Evolutionary conservation across 2,797 vertebrate genomes (phyloP).

Genomic region (Hyperoplus lanceolatus): DNA sequence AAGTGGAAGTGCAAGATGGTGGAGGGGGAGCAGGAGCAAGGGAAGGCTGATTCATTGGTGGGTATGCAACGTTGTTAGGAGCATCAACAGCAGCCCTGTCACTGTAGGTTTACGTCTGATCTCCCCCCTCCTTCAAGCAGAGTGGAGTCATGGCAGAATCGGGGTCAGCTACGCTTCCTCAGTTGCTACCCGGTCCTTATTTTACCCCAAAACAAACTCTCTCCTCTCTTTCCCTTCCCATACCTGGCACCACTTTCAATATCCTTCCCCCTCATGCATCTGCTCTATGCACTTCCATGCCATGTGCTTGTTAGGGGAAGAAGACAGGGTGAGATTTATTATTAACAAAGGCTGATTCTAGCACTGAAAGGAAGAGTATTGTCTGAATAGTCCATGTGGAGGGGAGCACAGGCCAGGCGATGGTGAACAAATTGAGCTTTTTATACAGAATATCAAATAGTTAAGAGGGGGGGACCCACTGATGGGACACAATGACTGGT

Average conservation of each 20-base stretch:
- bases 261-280: conserved; percentile 37
- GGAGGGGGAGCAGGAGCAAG: conserved; percentile 33
- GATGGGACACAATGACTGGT: conserved; percentile 42
- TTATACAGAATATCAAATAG: conserved; percentile 41
- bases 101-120: conserved; percentile 75
- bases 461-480: conserved; percentile 20
- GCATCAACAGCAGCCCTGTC: conserved; percentile 69
- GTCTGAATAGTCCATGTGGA: conserved; percentile 47
- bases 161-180: conserved; percentile 70
- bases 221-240: conserved; percentile 15
- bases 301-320: conserved; percentile 39
- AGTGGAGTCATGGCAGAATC: conserved; percentile 74
- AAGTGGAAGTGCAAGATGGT: conserved; percentile 24
- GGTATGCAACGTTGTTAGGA: conserved; percentile 50
- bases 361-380: conserved; percentile 57
- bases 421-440: conserved; percentile 62
- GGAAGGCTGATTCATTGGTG: conserved; percentile 63
- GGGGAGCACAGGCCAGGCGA: conserved; percentile 12
- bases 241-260: conserved; percentile 38
- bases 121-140: conserved; percentile 32
- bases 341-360: conserved; percentile 75
- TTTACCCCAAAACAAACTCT: conserved; percentile 47
- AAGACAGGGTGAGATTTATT: conserved; percentile 73
- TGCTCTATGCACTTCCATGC: conserved; percentile 19
- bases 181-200: conserved; percentile 35